A percentile compares a stretch with the other conserved stretches of the same genome.
These are phyloP conservation scores for Paedocypris sp. DNA, from an alignment of 2,113 vertebrate species.

Conservation along the genomic window DNA sequence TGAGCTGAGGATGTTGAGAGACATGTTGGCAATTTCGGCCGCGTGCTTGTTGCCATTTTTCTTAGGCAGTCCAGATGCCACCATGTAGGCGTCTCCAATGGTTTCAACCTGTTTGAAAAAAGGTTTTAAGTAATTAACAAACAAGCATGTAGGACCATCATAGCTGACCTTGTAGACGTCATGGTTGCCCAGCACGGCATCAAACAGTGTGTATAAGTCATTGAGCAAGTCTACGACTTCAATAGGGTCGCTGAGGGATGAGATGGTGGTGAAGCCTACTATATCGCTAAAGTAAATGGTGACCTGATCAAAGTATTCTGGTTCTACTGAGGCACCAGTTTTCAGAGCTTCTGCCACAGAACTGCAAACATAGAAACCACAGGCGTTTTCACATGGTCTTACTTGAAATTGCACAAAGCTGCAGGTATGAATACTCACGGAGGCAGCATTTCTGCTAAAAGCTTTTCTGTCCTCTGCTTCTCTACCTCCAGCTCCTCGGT, in stretches of 20 bases:
- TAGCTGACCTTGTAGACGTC: slow-evolving; percentile 85
- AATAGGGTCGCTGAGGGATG: slow-evolving; percentile 83
- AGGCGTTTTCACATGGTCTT: neutral
- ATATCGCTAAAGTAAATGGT: slow-evolving; percentile 94
- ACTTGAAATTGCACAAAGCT: neutral
- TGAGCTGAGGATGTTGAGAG: slow-evolving; percentile 83
- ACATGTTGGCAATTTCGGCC: slow-evolving; percentile 86
- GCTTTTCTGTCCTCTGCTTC: slow-evolving; percentile 88
- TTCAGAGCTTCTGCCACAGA: slow-evolving; percentile 88
- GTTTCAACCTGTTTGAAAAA: slow-evolving; percentile 74
- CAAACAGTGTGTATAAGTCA: slow-evolving; percentile 82
- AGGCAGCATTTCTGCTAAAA: slow-evolving; percentile 86
- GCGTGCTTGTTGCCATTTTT: slow-evolving; percentile 82
- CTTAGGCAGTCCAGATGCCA: slow-evolving; percentile 81
- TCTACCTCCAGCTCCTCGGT: slow-evolving; percentile 87
- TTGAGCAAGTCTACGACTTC: slow-evolving; percentile 89
- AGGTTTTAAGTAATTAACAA: neutral
- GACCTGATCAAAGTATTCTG: slow-evolving; percentile 86
- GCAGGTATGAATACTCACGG: slow-evolving; percentile 60
- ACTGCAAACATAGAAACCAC: slow-evolving; percentile 49
- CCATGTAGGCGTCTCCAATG: slow-evolving; percentile 86
- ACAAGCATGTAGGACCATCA: neutral
- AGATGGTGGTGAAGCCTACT: slow-evolving; percentile 85
- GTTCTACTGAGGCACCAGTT: slow-evolving; percentile 76
- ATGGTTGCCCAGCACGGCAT: slow-evolving; percentile 79